Evolutionary conservation across 2,888 invertebrate species (phyloP).

Genomic region (Nephrocerus scutellatus): DNA sequence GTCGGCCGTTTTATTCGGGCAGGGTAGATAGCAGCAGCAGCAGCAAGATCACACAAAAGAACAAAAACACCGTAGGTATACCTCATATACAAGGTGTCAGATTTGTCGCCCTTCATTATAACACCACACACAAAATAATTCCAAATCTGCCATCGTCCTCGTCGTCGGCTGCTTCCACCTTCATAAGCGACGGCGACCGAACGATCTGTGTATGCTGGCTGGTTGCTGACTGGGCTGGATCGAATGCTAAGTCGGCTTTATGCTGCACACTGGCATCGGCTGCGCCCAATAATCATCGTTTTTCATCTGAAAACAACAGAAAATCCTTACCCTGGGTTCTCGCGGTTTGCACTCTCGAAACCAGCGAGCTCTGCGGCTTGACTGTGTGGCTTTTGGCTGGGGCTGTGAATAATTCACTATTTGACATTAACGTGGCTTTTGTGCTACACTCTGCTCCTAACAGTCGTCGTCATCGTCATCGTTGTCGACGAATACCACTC

Average conservation of each 20-base stretch:
- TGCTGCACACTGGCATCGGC: no score
- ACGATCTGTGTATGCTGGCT: neutral
- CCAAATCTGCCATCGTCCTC: slow-evolving; percentile 16
- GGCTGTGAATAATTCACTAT: slow-evolving; percentile 5
- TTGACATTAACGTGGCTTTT: no score
- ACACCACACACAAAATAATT: slow-evolving; percentile 25
- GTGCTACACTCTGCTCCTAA: no score
- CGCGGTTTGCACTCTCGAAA: neutral
- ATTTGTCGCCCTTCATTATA: slow-evolving; percentile 47
- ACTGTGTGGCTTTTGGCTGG: neutral
- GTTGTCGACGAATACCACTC: no score
- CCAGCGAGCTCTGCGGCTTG: no score
- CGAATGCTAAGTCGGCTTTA: no score
- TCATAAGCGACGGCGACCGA: no score
- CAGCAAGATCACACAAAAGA: slow-evolving; percentile 1
- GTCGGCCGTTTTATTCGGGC: no score
- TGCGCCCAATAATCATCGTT: slow-evolving; percentile 24
- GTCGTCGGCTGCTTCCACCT: slow-evolving; percentile 1
- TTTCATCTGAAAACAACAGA: slow-evolving; percentile 23
- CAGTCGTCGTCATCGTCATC: no score
- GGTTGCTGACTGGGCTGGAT: neutral
- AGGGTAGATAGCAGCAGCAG: no score
- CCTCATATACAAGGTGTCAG: slow-evolving; percentile 47
- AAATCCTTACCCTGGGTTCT: slow-evolving; percentile 3
- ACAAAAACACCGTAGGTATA: slow-evolving; percentile 15